A percentile compares a stretch with the other conserved stretches of the same genome.
Evolutionary conservation across 2,797 vertebrate species (phyloP).

Genomic region (Emydoidea blandingii): DNA sequence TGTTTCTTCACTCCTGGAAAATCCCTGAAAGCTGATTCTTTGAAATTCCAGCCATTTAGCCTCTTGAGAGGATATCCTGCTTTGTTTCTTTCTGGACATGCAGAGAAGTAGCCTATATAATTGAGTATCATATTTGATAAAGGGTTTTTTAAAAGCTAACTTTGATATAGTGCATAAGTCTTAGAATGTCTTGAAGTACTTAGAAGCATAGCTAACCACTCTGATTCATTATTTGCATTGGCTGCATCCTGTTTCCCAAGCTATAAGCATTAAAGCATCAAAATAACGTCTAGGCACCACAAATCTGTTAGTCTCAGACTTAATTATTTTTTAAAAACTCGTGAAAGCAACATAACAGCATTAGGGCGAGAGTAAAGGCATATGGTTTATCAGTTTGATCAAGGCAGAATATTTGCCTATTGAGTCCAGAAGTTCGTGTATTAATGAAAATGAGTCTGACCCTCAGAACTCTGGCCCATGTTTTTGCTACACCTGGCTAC

Average conservation of each 20-base stretch:
- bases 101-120: background rate
- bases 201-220: background rate
- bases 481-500: no score
- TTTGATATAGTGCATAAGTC: background rate
- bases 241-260: background rate
- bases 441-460: background rate
- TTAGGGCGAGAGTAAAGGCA: background rate
- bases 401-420: background rate
- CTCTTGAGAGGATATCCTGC: background rate
- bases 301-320: background rate
- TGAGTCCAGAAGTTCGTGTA: background rate
- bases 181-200: background rate
- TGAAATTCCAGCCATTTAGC: background rate
- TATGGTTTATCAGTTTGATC: background rate
- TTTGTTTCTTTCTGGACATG: background rate
- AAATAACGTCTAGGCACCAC: background rate
- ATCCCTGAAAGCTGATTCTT: background rate
- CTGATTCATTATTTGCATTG: background rate
- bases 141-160: background rate
- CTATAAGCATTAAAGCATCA: background rate
- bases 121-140: background rate
- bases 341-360: background rate
- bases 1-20: background rate
- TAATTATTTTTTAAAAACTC: background rate
- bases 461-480: background rate